Conservation (phyloP, 2,797 vertebrate species). For the Sebastes iracundus region DNA sequence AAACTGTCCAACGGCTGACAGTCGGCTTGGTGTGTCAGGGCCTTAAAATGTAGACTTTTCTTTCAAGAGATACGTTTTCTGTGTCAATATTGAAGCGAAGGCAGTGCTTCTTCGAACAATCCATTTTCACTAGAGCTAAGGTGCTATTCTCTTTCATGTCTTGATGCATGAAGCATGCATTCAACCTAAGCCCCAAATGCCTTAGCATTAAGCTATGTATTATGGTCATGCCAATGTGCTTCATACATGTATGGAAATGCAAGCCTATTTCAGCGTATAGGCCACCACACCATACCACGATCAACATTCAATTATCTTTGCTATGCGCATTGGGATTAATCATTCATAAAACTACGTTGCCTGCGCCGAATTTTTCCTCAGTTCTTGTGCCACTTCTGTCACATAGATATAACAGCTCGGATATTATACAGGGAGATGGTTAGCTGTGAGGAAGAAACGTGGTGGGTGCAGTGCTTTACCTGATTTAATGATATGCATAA, state of each 20-base stretch:
- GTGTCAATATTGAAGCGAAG: not conserved
- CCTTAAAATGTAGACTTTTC: not conserved
- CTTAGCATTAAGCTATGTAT: not conserved
- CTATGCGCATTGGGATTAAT: conserved; percentile 63
- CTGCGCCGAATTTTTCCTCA: conserved; percentile 34
- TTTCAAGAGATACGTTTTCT: not conserved
- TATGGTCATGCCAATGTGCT: conserved; percentile 16
- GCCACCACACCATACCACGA: not conserved
- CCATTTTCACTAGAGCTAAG: not conserved
- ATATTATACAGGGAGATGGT: conserved; percentile 40
- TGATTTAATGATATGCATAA: conserved; percentile 74
- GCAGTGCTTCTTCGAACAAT: not conserved
- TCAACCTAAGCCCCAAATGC: not conserved
- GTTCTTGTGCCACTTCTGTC: conserved; percentile 46
- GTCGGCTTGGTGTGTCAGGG: too few relatives aligned
- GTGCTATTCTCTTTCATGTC: not conserved
- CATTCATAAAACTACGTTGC: conserved; percentile 54
- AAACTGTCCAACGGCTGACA: too few relatives aligned
- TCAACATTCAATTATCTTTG: conserved; percentile 66
- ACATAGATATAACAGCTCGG: conserved; percentile 32
- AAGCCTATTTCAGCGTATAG: not conserved
- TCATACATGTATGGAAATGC: conserved; percentile 13
- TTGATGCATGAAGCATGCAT: not conserved
- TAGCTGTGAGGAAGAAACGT: conserved; percentile 32
- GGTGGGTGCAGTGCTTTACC: conserved; percentile 52